Evolutionary conservation across 2,888 invertebrate genomes (phyloP), one percentile per base, ranked within the genome.

Genomic region (Leistus spinibarbis): DNA sequence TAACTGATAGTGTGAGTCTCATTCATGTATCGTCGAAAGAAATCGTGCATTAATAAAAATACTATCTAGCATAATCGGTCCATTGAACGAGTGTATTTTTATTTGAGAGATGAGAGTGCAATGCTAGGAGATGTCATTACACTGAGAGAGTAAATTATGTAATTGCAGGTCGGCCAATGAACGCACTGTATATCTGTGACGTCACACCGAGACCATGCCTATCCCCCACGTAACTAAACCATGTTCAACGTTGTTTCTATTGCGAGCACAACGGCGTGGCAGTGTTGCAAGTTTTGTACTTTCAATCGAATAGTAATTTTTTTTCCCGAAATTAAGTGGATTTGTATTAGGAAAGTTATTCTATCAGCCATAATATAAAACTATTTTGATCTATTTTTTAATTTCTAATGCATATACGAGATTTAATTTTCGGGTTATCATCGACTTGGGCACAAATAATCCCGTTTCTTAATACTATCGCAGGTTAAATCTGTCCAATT

Each of bases 201-300:
- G 78, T 76, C 76, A 76, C 65, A 20, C 4, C 57, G 64, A 19
- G 72, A 72, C 67, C 53, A 56, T 66, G 66, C 68, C 70, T 78
- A 19, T 22, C 60, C 60, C 60, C 22, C 60, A 19, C 16, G 60
- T 16, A 19, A 17, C 84, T 84, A 86, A 85, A 85, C 86, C 86
- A 85, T 86, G 86, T 85, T 85, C 83, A 82, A 87, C 87, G 87
- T 87, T 86, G 87, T 87, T 87, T 85, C 78, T 84, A 86, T 86
- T 86, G 86, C 87, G 87, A 87, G 87, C 87, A 87, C 40, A 13
- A 40, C 7, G 13, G 86, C 87, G 85, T 86, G 85, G 83, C 40
- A 40, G 40, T 40, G 40, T 40, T 40, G 40, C 10, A 13, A 40
- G 13, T 10, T 40, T 7, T 40, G 40, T n/a, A n/a, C n/a, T n/a